phyloP scores from a whole-genome alignment of 2,797 vertebrate species.

The Pelochelys cantorii region DNA sequence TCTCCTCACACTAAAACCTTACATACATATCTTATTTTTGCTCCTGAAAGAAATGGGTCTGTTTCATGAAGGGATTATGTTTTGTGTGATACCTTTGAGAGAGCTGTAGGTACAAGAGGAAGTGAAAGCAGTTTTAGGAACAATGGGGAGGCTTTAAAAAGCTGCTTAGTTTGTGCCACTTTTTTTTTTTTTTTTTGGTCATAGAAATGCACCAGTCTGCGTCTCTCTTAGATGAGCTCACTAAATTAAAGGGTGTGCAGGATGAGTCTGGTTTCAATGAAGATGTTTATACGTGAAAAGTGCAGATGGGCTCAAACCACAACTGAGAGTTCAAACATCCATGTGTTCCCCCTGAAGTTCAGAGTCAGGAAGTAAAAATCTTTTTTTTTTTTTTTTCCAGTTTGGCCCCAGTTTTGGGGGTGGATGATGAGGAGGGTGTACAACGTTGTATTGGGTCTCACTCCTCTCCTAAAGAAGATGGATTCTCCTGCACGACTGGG shows the following conservation, averaged over 20 bases:
- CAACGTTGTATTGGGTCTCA: background rate
- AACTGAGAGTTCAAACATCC: slow-evolving; percentile 64
- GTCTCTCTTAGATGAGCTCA: slow-evolving; percentile 71
- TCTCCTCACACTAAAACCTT: background rate
- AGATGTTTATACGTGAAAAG: slow-evolving; percentile 69
- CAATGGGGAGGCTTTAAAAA: slow-evolving; percentile 33
- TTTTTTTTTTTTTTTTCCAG: slow-evolving; percentile 46
- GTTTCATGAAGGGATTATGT: background rate
- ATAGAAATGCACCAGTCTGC: slow-evolving; percentile 72
- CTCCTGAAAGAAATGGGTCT: background rate
- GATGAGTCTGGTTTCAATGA: slow-evolving; percentile 73
- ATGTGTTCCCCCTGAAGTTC: slow-evolving; percentile 53
- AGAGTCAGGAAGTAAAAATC: slow-evolving; percentile 64
- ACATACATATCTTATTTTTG: background rate
- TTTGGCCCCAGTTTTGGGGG: background rate
- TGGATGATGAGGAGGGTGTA: too few species aligned
- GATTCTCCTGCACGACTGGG: background rate
- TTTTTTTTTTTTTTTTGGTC: slow-evolving; percentile 26
- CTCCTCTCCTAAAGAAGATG: background rate
- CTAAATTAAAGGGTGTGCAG: slow-evolving; percentile 63
- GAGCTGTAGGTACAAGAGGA: background rate
- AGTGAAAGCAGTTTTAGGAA: slow-evolving; percentile 10
- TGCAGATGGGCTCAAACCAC: slow-evolving; percentile 70
- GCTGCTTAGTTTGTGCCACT: slow-evolving; percentile 39
- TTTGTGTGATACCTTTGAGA: background rate